phyloP scores from a whole-genome alignment of 2,797 vertebrate genomes.

The Dicrostonyx torquatus region DNA sequence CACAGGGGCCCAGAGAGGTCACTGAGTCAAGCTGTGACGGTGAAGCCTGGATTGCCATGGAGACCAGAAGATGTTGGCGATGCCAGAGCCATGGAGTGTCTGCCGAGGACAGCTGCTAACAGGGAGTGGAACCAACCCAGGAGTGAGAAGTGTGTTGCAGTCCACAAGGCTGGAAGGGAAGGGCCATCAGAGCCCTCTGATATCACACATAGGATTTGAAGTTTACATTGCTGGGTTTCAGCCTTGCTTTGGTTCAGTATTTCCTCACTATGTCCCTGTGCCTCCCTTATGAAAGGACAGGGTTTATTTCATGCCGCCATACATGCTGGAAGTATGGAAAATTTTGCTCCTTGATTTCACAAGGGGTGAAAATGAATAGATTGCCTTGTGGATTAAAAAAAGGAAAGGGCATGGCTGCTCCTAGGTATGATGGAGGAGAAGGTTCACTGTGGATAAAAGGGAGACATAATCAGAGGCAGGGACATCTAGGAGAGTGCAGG shows the following conservation, averaged over 20 bases:
- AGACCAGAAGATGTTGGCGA: background rate
- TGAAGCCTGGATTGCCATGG: background rate
- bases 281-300: background rate
- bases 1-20: background rate
- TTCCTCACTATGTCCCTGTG: background rate
- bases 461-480: too few relatives aligned
- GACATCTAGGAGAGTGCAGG: too few relatives aligned
- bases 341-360: background rate
- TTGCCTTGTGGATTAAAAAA: background rate
- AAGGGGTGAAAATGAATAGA: background rate
- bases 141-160: background rate
- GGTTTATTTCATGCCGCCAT: background rate
- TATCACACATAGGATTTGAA: background rate
- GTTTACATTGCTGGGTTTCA: background rate
- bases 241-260: too few relatives aligned
- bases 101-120: background rate
- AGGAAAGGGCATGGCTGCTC: too few relatives aligned
- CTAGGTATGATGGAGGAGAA: too few relatives aligned
- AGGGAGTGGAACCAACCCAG: background rate
- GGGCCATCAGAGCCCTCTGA: background rate
- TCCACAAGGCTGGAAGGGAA: background rate
- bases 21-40: background rate
- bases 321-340: background rate
- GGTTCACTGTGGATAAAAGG: too few relatives aligned
- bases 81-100: too few relatives aligned